A percentile compares a stretch with the other conserved stretches of the same genome.
phyloP scores from a whole-genome alignment of 2,797 vertebrate species.

The Gymnodraco acuticeps region DNA sequence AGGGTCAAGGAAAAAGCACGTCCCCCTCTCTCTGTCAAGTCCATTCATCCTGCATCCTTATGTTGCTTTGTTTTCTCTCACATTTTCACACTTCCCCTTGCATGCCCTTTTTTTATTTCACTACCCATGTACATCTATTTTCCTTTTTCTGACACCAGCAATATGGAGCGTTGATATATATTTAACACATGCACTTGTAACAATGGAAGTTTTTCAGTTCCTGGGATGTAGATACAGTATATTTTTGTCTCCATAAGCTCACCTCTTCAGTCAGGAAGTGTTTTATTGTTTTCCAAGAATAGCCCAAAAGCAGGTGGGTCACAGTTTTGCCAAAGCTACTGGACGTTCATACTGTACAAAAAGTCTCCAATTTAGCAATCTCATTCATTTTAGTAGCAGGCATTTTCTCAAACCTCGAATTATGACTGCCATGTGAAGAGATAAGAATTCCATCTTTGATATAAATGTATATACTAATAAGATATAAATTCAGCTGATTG shows the following conservation, averaged over 20 bases:
- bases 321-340: constrained; percentile 31
- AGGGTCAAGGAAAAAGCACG: constrained; percentile 78
- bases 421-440: constrained; percentile 10
- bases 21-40: constrained; percentile 60
- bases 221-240: constrained; percentile 8
- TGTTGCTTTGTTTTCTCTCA: constrained; percentile 63
- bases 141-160: constrained; percentile 28
- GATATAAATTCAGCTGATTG: constrained; percentile 50
- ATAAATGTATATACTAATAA: neutral
- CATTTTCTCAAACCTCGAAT: constrained; percentile 52
- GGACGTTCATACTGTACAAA: constrained; percentile 59
- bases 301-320: constrained; percentile 8
- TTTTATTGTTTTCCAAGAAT: constrained; percentile 47
- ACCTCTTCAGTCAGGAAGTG: constrained; percentile 31
- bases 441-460: constrained; percentile 3
- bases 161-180: constrained; percentile 7
- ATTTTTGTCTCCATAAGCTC: constrained; percentile 52
- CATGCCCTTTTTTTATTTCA: constrained; percentile 42
- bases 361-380: constrained; percentile 55
- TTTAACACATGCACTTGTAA: constrained; percentile 36
- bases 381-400: constrained; percentile 39
- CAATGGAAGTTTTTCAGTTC: constrained; percentile 40
- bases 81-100: constrained; percentile 62
- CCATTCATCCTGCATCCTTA: constrained; percentile 60
- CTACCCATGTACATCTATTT: constrained; percentile 13